Base-by-base conservation (phyloP, 2,888 invertebrate species). In the Rhagonycha fulva region DNA sequence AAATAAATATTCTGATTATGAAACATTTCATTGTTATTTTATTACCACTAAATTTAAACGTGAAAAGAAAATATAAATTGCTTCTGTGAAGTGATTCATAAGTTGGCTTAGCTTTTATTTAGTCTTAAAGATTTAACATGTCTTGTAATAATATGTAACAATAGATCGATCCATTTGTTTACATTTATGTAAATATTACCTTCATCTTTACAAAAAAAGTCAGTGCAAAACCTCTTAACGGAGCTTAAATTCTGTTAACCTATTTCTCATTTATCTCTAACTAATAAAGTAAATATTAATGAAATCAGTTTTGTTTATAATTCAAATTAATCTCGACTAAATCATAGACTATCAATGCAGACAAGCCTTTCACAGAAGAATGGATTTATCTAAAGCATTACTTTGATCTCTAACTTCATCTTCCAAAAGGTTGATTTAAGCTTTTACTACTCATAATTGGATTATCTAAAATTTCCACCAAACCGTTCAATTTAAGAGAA, bases 1-100 rank as follows among this genome's bases (percentile, higher is more conserved):
- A 84, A 83, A 84, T 84, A 84, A 84, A 84, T 85, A 85, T 84
- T 85, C 85, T 85, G 86, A 85, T 85, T 86, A 86, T 85, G 85
- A 86, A 86, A 76, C 24, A 62, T 62, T 62, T 71, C 68, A 71
- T 71, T 76, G 74, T 76, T 71, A 74, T 74, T 77, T 74, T 77
- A 72, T 74, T 71, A 76, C 68, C 14, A 69, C 70, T 70, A 68
- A 61, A 32, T 68, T 74, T 70, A 73, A 70, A 71, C 66, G 26
- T 67, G 70, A 60, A 66, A 61, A 47, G 7, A 71, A 47, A 47
- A 47, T 47, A 47, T 47, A 47, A 47, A n/a, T 73, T 70, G 68
- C 77, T 78, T 78, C 77, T 71, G 73, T 78, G 77, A 78, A 78
- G 77, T 28, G 72, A 75, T 68, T 32, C 32, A 74, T 74, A 69